A percentile compares a stretch with the other conserved stretches of the same genome.
phyloP scores from a whole-genome alignment of 2,113 vertebrate genomes.

The Galbula dea region DNA sequence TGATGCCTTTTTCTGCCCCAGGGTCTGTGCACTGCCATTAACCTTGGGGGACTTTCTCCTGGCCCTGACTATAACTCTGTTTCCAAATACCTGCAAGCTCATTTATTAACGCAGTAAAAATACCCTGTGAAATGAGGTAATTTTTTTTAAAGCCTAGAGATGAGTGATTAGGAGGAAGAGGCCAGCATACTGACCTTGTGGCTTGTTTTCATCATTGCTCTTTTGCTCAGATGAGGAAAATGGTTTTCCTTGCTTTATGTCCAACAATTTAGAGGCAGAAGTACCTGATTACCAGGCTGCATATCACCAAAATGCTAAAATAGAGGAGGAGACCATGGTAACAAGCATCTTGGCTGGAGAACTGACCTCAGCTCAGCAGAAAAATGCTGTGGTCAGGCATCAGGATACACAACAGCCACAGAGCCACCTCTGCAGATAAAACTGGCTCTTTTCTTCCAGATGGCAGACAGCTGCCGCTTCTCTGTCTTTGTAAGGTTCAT shows the following conservation, averaged over 20 bases:
- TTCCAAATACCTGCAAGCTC: not conserved
- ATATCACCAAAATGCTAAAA: no score
- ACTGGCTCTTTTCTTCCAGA: not conserved
- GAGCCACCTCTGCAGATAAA: not conserved
- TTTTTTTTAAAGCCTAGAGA: not conserved
- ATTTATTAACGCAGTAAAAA: not conserved
- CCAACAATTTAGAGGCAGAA: not conserved
- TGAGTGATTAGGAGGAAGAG: not conserved
- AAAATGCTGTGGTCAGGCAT: not conserved
- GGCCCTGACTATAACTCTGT: not conserved
- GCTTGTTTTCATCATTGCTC: not conserved
- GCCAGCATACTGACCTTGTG: not conserved
- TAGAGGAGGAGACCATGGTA: not conserved
- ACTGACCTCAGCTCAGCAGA: not conserved
- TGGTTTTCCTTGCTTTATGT: not conserved
- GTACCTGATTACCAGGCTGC: not conserved
- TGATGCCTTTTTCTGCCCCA: not conserved
- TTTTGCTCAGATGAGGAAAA: not conserved
- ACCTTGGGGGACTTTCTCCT: not conserved
- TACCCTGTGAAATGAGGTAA: not conserved
- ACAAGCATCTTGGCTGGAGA: not conserved
- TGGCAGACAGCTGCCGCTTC: not conserved
- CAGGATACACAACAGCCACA: not conserved
- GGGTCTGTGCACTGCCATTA: not conserved
- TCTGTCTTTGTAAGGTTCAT: not conserved